phyloP scores from a whole-genome alignment of 2,888 invertebrate species.

The Himalopsyche kuldschensis region DNA sequence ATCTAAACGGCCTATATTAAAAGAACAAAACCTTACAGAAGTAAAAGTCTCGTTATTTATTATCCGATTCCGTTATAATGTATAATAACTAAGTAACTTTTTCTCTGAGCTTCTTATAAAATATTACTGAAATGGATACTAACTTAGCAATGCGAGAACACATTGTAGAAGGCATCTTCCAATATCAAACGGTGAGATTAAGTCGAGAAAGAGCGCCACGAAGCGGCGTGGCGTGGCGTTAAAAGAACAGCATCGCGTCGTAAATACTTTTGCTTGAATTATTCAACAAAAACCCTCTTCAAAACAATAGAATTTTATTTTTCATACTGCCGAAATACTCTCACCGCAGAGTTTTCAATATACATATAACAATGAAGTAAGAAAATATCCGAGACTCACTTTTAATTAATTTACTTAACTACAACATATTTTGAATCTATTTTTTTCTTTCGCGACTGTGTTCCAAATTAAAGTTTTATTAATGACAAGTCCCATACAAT shows the following conservation, averaged over 20 bases:
- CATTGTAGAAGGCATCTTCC: background rate
- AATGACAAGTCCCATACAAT: no score
- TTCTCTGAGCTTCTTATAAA: background rate
- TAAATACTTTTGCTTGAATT: background rate
- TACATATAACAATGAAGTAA: background rate
- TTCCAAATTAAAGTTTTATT: no score
- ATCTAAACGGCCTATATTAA: no score
- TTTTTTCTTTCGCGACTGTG: no score
- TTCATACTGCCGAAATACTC: background rate
- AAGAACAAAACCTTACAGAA: no score
- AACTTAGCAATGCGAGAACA: background rate
- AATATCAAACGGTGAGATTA: background rate
- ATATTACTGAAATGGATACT: background rate
- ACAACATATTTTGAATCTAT: no score
- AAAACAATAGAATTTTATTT: constrained; percentile 6
- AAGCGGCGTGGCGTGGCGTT: background rate
- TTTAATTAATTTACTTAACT: no score
- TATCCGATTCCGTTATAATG: no score
- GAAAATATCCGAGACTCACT: no score
- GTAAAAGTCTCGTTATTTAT: no score
- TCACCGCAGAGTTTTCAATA: background rate
- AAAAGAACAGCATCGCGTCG: background rate
- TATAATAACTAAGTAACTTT: background rate
- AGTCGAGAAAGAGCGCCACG: background rate
- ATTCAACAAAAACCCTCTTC: constrained; percentile 6